A percentile compares a stretch with the other conserved stretches of the same genome.
Evolutionary conservation across 2,797 vertebrate genomes (phyloP).

Genomic region (Sebastolobus alascanus): DNA sequence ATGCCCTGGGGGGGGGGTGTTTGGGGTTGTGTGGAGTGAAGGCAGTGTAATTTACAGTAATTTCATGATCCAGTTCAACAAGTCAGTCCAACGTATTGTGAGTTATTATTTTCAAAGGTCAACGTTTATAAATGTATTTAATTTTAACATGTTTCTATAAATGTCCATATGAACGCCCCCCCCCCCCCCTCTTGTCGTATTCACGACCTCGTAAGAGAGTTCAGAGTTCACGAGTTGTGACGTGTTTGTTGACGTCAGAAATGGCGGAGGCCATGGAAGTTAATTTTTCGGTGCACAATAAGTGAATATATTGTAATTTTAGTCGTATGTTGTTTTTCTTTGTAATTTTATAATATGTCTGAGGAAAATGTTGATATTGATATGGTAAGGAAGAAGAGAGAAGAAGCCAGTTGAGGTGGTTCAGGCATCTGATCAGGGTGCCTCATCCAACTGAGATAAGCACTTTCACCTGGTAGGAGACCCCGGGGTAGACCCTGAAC

Average conservation of each 20-base stretch:
- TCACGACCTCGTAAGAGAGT: too few species aligned
- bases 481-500: neutral
- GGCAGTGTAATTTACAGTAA: slow-evolving; percentile 15
- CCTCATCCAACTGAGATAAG: neutral
- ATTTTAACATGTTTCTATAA: neutral
- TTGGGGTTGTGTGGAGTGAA: neutral
- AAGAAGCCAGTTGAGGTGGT: neutral
- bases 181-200: too few species aligned
- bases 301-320: too few species aligned
- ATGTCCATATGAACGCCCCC: neutral
- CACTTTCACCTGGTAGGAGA: too few species aligned
- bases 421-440: too few species aligned
- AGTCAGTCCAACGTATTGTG: neutral
- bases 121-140: neutral
- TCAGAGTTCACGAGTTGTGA: too few species aligned
- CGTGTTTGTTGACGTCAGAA: too few species aligned
- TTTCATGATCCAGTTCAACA: slow-evolving; percentile 43
- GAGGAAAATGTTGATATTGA: too few species aligned
- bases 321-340: too few species aligned
- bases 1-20: neutral
- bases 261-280: too few species aligned
- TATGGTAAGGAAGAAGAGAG: neutral
- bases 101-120: slow-evolving; percentile 8
- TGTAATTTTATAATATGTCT: too few species aligned
- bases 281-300: too few species aligned